Conservation (phyloP, 2,113 vertebrate genomes). For the Dasyprocta punctata region DNA sequence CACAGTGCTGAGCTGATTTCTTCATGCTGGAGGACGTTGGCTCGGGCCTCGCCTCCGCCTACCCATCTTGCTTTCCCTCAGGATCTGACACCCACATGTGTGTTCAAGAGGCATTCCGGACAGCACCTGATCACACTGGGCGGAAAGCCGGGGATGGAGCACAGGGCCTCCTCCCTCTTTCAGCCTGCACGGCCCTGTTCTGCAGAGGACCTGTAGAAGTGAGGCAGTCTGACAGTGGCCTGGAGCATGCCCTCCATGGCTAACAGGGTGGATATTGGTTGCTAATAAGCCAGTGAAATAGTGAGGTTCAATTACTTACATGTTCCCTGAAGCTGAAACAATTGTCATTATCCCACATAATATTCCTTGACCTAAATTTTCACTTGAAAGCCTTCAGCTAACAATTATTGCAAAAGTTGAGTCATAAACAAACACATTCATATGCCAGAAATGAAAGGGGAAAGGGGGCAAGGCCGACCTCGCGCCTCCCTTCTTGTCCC, state of each 20-base stretch:
- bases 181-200: background rate
- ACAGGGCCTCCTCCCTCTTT: background rate
- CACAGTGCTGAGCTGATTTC: background rate
- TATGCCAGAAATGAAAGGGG: conserved; percentile 74
- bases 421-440: conserved; percentile 87
- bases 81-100: background rate
- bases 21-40: background rate
- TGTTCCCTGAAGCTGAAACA: conserved; percentile 82
- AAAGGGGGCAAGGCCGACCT: background rate
- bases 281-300: conserved; percentile 66
- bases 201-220: background rate
- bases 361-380: conserved; percentile 87
- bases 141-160: no score
- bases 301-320: conserved; percentile 75
- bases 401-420: conserved; percentile 85
- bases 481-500: background rate
- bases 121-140: background rate
- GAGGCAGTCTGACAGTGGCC: background rate
- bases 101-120: background rate
- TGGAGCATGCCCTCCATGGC: background rate
- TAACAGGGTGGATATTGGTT: background rate
- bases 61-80: background rate
- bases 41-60: background rate
- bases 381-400: conserved; percentile 87
- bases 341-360: conserved; percentile 83